These are phyloP conservation scores for Choloepus didactylus DNA, from an alignment of 2,797 vertebrate species.

Conservation along the genomic window DNA sequence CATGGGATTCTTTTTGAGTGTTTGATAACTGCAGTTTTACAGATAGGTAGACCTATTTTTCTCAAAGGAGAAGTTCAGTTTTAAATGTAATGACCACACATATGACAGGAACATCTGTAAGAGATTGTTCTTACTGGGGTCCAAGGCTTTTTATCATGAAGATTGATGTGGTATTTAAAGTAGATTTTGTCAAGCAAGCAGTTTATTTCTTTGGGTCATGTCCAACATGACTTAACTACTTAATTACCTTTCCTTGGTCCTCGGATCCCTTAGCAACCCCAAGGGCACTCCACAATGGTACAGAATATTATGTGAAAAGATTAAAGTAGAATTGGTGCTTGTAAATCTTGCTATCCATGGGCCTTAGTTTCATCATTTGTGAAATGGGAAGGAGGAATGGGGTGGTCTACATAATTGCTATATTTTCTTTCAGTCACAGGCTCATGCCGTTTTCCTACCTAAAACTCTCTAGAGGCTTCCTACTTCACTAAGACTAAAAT, in stretches of 20 bases:
- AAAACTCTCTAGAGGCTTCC: not conserved
- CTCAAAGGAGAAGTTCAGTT: slow-evolving; percentile 14
- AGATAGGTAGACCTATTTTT: slow-evolving; percentile 8
- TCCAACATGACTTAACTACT: not conserved
- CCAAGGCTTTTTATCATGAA: not conserved
- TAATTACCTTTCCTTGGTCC: not conserved
- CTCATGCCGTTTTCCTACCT: not conserved
- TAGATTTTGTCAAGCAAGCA: slow-evolving; percentile 2
- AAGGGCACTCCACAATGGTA: not conserved
- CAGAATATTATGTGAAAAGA: not conserved
- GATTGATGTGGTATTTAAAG: slow-evolving; percentile 11
- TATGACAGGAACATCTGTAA: not conserved
- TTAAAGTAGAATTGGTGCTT: not conserved
- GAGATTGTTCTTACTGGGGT: not conserved
- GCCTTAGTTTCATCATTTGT: not conserved
- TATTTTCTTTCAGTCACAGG: not conserved
- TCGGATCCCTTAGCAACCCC: not conserved
- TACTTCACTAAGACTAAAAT: not conserved
- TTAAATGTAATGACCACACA: slow-evolving; percentile 24
- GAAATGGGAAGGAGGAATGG: not conserved
- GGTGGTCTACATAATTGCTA: not conserved
- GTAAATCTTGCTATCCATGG: not conserved
- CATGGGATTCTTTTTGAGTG: not conserved
- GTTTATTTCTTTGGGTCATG: not conserved
- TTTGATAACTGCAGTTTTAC: not conserved